Evolutionary conservation across 1,140 invertebrate genomes (phyloP), one percentile per base, ranked within the genome.

Genomic region (Orchesella cincta): DNA sequence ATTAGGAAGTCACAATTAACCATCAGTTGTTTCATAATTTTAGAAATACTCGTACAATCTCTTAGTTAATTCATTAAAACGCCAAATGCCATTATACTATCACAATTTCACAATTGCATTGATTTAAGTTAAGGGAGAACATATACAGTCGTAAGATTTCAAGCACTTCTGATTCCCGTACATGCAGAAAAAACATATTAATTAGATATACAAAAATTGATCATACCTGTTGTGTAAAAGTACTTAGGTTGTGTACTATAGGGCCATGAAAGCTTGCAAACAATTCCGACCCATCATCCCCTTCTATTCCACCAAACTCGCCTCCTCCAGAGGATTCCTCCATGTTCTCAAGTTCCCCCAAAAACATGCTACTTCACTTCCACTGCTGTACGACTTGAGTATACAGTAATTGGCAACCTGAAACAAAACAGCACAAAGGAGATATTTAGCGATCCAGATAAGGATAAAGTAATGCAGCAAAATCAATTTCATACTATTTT

Each of bases 341-440:
- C 62, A 67, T 67, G 12, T 26, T 67, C 62, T 67, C 62, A 67
- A 29, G 26, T 67, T 67, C 62, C 62, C 62, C 62, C 62, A 67
- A 67, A n/a, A 67, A 67, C 62, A 67, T 67, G 23, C n/a, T 33
- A 5, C 33, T 12, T 20, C 39, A 46, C 39, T 12, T 8, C 39
- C 39, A 46, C 39, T 12, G 39, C 39, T 20, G 20, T 20, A 46
- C 39, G 8, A 46, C 20, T 20, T 12, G 39, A 46, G 8, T 20
- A 46, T 8, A 46, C n/a, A n/a, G n/a, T n/a, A n/a, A n/a, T n/a
- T n/a, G n/a, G n/a, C n/a, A n/a, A n/a, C n/a, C n/a, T n/a, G n/a
- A n/a, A n/a, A n/a, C n/a, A n/a, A n/a, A n/a, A n/a, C n/a, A n/a
- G n/a, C n/a, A n/a, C n/a, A n/a, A n/a, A n/a, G n/a, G n/a, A n/a